A percentile compares a stretch with the other conserved stretches of the same genome.
Conservation (phyloP, 1,140 invertebrate species). For the Aporrectodea caliginosa region DNA sequence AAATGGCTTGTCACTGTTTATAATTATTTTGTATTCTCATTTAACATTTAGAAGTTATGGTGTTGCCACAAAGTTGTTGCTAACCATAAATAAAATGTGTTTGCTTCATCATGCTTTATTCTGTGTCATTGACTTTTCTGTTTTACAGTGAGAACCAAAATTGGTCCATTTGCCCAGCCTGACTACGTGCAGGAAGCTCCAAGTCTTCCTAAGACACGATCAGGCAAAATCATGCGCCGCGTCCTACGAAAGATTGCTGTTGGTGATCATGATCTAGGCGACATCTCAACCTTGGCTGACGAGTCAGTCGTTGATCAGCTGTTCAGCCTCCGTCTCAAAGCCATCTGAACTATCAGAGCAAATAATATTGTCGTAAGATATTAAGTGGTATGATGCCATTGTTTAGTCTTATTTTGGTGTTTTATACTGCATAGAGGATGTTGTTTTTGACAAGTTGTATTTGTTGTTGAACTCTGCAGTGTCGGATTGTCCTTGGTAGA, state of each 20-base stretch:
- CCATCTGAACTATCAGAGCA: too few species aligned
- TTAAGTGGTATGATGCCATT: too few species aligned
- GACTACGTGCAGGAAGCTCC: slow-evolving; percentile 60
- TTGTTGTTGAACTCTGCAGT: too few species aligned
- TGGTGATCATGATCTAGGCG: slow-evolving; percentile 67
- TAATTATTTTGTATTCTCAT: background rate
- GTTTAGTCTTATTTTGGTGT: too few species aligned
- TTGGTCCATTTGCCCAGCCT: slow-evolving; percentile 93
- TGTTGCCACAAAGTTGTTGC: too few species aligned
- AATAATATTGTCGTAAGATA: too few species aligned
- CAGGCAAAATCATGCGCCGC: slow-evolving; percentile 58
- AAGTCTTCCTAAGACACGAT: slow-evolving; percentile 55
- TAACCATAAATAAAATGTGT: too few species aligned
- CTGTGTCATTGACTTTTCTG: too few species aligned
- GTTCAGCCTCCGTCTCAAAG: slow-evolving; percentile 36
- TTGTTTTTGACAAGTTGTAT: too few species aligned
- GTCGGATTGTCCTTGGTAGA: too few species aligned
- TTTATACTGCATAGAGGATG: too few species aligned
- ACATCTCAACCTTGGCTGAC: slow-evolving; percentile 87
- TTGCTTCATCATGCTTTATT: slow-evolving; percentile 31
- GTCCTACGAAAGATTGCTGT: slow-evolving; percentile 55
- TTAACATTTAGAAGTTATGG: slow-evolving; percentile 1
- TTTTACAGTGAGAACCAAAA: slow-evolving; percentile 76
- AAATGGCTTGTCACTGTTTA: background rate
- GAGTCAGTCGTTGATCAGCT: slow-evolving; percentile 67